Evolutionary conservation across 2,113 vertebrate species (phyloP).

Genomic region (Ptyas mucosa): DNA sequence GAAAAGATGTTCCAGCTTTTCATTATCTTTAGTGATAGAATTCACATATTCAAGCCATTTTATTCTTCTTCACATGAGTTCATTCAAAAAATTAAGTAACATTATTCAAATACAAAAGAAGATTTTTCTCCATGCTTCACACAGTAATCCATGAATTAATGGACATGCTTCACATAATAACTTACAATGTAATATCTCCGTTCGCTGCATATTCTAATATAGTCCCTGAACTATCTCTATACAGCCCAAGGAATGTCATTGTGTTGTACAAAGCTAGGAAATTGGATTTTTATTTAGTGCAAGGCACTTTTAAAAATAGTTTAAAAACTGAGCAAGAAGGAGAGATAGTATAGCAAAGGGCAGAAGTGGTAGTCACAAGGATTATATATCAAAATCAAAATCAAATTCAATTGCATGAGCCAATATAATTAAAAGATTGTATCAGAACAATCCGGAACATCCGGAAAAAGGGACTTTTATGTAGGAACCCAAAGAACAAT

Average conservation of each 20-base stretch:
- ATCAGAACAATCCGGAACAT: neutral
- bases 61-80: slow-evolving; percentile 34
- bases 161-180: slow-evolving; percentile 44
- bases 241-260: neutral
- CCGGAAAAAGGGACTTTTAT: neutral
- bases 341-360: neutral
- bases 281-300: neutral
- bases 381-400: neutral
- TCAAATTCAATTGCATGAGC: neutral
- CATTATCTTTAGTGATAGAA: slow-evolving; percentile 40
- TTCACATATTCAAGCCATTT: slow-evolving; percentile 32
- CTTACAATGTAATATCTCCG: slow-evolving; percentile 32
- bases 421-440: neutral
- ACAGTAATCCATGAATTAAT: neutral
- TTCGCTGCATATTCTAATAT: slow-evolving; percentile 27
- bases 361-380: neutral
- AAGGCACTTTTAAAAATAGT: neutral
- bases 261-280: neutral
- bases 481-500: neutral
- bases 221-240: slow-evolving; percentile 30
- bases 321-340: neutral
- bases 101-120: slow-evolving; percentile 41
- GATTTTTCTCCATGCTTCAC: slow-evolving; percentile 14
- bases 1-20: slow-evolving; percentile 23
- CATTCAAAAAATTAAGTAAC: slow-evolving; percentile 49